Evolutionary conservation across 2,113 vertebrate genomes (phyloP).

Genomic region (Petromus typicus): DNA sequence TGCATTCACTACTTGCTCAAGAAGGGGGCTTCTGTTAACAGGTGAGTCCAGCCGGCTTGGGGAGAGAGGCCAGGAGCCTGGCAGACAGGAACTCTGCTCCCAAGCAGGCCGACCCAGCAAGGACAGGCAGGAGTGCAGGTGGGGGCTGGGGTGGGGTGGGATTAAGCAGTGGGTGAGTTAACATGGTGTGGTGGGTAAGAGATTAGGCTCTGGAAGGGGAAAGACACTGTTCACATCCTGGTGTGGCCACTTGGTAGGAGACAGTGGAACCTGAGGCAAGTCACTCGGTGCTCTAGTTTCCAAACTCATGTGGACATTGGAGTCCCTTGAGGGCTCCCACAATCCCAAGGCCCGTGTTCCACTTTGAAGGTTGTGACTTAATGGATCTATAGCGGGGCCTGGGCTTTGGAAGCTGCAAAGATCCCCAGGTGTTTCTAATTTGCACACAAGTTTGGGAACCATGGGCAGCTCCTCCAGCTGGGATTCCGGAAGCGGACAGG

Average conservation of each 20-base stretch:
- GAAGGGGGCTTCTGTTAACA: slow-evolving; percentile 70
- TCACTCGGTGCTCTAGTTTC: background rate
- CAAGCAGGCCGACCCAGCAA: background rate
- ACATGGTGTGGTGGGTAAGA: background rate
- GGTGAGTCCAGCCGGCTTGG: slow-evolving; percentile 70
- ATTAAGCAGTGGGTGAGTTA: background rate
- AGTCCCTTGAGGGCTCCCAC: background rate
- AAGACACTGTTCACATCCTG: background rate
- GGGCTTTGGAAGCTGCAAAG: background rate
- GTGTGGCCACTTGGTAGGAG: background rate
- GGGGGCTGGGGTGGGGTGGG: no score
- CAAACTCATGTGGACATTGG: background rate
- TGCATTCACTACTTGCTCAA: slow-evolving; percentile 82
- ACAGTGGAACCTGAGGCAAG: background rate
- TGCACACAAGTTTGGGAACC: background rate
- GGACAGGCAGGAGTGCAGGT: background rate
- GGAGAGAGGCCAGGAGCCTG: background rate
- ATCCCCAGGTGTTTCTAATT: background rate
- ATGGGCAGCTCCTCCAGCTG: background rate
- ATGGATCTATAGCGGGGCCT: background rate
- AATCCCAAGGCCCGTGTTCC: background rate
- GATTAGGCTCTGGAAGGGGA: background rate
- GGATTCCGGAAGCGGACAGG: background rate
- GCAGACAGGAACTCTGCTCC: background rate
- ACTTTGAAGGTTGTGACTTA: background rate